Evolutionary conservation across 2,888 invertebrate species (phyloP), one percentile per base, ranked within the genome.

Genomic region (Eudasyphora cyanicolor): DNA sequence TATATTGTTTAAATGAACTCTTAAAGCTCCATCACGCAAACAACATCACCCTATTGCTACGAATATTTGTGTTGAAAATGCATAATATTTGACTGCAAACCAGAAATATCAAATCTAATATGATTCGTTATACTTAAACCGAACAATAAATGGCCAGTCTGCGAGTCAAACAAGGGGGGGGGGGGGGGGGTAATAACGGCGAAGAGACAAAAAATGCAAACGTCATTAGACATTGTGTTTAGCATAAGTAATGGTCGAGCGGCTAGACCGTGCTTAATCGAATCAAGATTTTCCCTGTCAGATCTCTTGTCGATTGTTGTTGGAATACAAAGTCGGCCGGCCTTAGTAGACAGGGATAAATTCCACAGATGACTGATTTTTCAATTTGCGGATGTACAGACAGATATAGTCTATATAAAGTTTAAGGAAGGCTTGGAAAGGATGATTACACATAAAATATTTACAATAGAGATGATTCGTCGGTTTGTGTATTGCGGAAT

Each of bases 121-220:
- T 27, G 60, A 76, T 67, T 67, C 49, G 51, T 71, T 82, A 62
- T 32, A 64, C 42, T 71, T 75, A 64, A 78, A 45, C 54, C n/a
- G n/a, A n/a, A n/a, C n/a, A n/a, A n/a, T n/a, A n/a, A n/a, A n/a
- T 42, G 38, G 67, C 35, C 62, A 70, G 51, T 49, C 27, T 82
- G 10, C 35, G n/a, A 75, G 57, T 51, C 29, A 42, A n/a, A n/a
- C n/a, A n/a, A n/a, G 35, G 29, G n/a, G 14, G 60, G 42, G 27
- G 51, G 32, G 35, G 4, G 51, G 57, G 14, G 38, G 10, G 67
- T 24, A n/a, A n/a, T n/a, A n/a, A 21, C 14, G 38, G 19, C 67
- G 42, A 67, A 76, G 79, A 73, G 38, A 12, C 67, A 67, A 67
- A 76, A 82, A 73, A 71, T 82, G 79, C 78, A 82, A 76, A 76